Percentiles rank a stretch among this genome's conserved stretches.
Evolutionary conservation across 2,113 vertebrate genomes (phyloP).

Genomic region (Neomonachus schauinslandi): DNA sequence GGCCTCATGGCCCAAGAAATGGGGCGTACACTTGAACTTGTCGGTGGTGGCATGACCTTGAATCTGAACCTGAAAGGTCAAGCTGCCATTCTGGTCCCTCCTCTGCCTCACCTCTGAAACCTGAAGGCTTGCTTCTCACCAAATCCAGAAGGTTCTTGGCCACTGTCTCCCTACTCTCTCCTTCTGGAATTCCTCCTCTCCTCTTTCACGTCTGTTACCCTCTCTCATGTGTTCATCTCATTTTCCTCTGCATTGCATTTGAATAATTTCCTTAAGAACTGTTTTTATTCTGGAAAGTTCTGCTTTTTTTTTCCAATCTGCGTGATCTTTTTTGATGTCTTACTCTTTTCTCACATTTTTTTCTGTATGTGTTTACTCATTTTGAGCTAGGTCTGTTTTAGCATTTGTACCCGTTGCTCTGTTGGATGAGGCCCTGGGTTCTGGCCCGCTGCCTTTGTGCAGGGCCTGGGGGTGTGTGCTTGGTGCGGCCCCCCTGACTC

Average conservation of each 20-base stretch:
- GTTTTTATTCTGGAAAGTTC: not conserved
- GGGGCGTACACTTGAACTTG: accelerated
- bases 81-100: not conserved
- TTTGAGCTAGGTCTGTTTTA: accelerated
- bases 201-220: not conserved
- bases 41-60: not conserved
- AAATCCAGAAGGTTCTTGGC: not conserved
- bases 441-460: not conserved
- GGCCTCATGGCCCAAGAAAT: not conserved
- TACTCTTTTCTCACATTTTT: not conserved
- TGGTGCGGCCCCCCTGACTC: too few species aligned
- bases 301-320: not conserved
- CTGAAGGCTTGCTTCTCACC: not conserved
- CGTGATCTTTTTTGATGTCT: not conserved
- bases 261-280: not conserved
- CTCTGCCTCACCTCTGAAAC: not conserved
- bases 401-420: not conserved
- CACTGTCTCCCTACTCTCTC: not conserved
- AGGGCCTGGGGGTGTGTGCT: accelerated
- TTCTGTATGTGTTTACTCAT: not conserved
- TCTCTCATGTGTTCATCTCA: not conserved
- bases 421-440: not conserved
- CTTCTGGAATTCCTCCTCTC: not conserved
- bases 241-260: not conserved
- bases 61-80: not conserved